These are phyloP conservation scores for Gephyroberyx darwinii DNA, from an alignment of 2,797 vertebrate species.

Conservation along the genomic window DNA sequence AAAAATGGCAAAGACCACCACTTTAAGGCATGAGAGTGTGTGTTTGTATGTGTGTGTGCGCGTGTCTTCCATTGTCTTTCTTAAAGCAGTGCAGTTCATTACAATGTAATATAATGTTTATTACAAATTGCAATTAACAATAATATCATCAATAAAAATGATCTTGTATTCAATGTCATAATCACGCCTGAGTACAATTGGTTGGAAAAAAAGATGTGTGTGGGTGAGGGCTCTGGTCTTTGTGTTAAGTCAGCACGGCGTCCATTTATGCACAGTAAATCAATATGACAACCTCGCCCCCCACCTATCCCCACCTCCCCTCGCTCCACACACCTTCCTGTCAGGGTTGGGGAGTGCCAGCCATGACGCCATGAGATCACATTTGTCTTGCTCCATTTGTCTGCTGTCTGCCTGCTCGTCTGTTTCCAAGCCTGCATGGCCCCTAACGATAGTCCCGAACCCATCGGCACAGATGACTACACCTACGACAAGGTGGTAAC, in stretches of 20 bases:
- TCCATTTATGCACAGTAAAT: conserved; percentile 31
- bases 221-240: not conserved
- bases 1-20: no score
- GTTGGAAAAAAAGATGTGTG: not conserved
- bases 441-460: no score
- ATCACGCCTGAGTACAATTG: conserved; percentile 4
- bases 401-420: no score
- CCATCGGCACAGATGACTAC: no score
- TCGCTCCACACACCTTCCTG: not conserved
- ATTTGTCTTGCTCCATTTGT: not conserved
- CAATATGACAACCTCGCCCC: conserved; percentile 14
- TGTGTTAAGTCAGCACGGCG: not conserved
- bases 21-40: conserved; percentile 1
- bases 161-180: conserved; percentile 19
- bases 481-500: no score
- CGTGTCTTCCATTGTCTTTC: not conserved
- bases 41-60: not conserved
- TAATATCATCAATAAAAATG: conserved; percentile 77
- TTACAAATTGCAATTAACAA: conserved; percentile 78
- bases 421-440: not conserved
- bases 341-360: not conserved
- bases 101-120: conserved; percentile 64
- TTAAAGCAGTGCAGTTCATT: conserved; percentile 16
- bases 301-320: not conserved
- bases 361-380: not conserved